phyloP scores from a whole-genome alignment of 2,888 invertebrate species.

The Desoria tigrina region DNA sequence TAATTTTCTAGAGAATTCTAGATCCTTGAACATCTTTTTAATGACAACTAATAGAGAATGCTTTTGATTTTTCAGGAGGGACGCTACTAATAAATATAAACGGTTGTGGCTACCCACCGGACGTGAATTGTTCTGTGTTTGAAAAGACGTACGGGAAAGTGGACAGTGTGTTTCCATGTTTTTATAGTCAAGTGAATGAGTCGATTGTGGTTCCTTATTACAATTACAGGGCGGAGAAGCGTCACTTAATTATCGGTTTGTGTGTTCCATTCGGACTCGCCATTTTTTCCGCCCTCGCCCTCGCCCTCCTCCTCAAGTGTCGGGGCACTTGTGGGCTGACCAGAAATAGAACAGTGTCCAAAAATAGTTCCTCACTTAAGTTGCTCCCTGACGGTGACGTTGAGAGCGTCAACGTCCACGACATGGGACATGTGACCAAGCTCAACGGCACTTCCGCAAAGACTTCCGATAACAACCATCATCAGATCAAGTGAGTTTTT shows the following conservation, averaged over 20 bases:
- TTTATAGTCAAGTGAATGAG: constrained; percentile 65
- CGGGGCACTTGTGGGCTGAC: neutral
- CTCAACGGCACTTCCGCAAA: too few relatives aligned
- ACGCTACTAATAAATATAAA: constrained; percentile 76
- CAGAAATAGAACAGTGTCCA: too few relatives aligned
- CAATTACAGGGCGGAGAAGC: constrained; percentile 67
- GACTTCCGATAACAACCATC: too few relatives aligned
- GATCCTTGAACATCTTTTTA: too few relatives aligned
- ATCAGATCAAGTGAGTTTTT: too few relatives aligned
- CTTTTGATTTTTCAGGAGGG: constrained; percentile 55
- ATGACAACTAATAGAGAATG: too few relatives aligned
- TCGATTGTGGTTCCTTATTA: constrained; percentile 81
- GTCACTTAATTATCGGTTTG: constrained; percentile 35
- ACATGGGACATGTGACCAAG: too few relatives aligned
- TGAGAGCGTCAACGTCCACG: too few relatives aligned
- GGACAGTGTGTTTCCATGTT: constrained; percentile 68
- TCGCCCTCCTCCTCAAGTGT: constrained; percentile 36
- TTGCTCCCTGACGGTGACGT: too few relatives aligned
- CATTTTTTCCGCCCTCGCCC: constrained; percentile 29
- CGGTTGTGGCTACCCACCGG: constrained; percentile 80
- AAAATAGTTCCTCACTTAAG: too few relatives aligned
- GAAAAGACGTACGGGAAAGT: constrained; percentile 69
- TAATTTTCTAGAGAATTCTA: too few relatives aligned
- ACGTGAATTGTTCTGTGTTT: constrained; percentile 74
- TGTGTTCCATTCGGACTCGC: constrained; percentile 35